phyloP scores from a whole-genome alignment of 2,888 invertebrate genomes.

The Pseudococcus viburni region DNA sequence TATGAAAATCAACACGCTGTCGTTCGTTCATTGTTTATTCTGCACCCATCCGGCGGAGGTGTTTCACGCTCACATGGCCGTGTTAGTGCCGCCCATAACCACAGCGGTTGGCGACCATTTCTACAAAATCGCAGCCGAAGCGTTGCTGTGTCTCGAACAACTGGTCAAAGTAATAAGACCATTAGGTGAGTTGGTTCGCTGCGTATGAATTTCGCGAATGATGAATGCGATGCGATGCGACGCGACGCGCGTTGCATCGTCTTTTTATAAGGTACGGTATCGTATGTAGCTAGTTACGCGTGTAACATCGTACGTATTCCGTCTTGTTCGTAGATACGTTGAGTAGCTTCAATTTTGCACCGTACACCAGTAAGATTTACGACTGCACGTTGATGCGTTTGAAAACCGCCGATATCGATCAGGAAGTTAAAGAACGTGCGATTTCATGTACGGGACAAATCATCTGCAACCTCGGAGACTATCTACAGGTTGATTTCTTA shows the following conservation, averaged over 20 bases:
- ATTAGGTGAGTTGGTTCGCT: constrained; percentile 75
- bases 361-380: constrained; percentile 87
- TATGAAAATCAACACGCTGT: constrained; percentile 97
- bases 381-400: constrained; percentile 87
- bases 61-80: constrained; percentile 85
- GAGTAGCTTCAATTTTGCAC: constrained; percentile 79
- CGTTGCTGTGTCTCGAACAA: constrained; percentile 91
- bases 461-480: constrained; percentile 92
- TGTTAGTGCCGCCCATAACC: constrained; percentile 87
- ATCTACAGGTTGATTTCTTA: constrained; percentile 75
- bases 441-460: constrained; percentile 98
- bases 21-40: constrained; percentile 89
- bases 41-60: constrained; percentile 84
- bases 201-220: too few species aligned
- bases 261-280: background rate
- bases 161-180: constrained; percentile 95
- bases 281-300: too few species aligned
- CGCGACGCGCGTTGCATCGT: background rate
- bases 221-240: too few species aligned
- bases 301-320: background rate
- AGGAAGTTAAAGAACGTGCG: constrained; percentile 98
- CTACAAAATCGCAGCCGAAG: constrained; percentile 99
- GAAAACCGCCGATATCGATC: constrained; percentile 96
- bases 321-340: constrained; percentile 49
- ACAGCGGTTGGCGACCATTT: constrained; percentile 94